Conservation (phyloP, 2,888 invertebrate species). For the Ophion obscuratus region DNA sequence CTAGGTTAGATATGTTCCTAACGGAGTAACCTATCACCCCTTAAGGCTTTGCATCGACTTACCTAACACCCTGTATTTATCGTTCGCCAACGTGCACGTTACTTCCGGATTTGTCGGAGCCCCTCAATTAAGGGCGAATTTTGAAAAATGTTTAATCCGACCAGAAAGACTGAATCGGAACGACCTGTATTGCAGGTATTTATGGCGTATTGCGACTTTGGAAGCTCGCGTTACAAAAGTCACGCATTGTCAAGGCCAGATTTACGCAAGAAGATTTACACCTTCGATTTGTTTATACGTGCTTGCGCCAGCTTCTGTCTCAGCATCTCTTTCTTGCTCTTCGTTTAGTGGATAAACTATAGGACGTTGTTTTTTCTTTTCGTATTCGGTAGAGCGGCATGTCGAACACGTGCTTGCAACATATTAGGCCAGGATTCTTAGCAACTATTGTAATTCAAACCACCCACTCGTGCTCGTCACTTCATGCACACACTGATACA, state of each 20-base stretch:
- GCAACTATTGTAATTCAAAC: slow-evolving; percentile 59
- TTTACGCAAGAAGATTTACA: slow-evolving; percentile 49
- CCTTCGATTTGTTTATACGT: slow-evolving; percentile 10
- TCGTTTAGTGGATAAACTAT: slow-evolving; percentile 8
- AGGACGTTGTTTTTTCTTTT: neutral
- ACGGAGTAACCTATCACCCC: too few species aligned
- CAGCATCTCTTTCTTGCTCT: slow-evolving; percentile 13
- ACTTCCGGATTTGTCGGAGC: too few species aligned
- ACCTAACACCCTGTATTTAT: too few species aligned
- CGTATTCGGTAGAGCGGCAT: neutral
- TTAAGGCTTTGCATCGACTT: too few species aligned
- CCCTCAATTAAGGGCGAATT: neutral
- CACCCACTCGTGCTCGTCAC: slow-evolving; percentile 49
- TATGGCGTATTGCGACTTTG: slow-evolving; percentile 29
- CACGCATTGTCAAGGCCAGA: slow-evolving; percentile 57
- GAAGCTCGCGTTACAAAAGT: slow-evolving; percentile 31
- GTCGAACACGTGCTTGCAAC: slow-evolving; percentile 35
- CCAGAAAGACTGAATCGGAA: neutral
- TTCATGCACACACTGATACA: slow-evolving; percentile 22
- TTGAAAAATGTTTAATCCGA: neutral
- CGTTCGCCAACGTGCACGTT: too few species aligned
- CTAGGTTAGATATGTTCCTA: too few species aligned
- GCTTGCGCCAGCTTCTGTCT: neutral
- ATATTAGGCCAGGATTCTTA: slow-evolving; percentile 38
- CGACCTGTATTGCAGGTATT: neutral